These are phyloP conservation scores for Meloidogyne hapla DNA, from an alignment of 1,140 invertebrate genomes.

Conservation along the genomic window DNA sequence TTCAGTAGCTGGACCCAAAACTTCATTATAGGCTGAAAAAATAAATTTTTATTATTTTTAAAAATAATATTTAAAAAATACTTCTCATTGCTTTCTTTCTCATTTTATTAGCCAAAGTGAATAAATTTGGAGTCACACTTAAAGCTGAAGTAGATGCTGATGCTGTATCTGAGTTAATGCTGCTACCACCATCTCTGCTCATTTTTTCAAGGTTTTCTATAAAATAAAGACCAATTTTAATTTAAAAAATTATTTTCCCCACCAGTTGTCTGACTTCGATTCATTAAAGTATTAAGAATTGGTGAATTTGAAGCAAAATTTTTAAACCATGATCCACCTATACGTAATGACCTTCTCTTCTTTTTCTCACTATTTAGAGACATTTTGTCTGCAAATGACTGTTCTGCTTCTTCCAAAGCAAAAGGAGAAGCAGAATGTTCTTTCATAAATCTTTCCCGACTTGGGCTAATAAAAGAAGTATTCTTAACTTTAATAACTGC, in stretches of 20 bases:
- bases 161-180: constrained; percentile 13
- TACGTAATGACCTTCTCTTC: constrained; percentile 24
- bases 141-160: constrained; percentile 7
- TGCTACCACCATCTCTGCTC: constrained; percentile 25
- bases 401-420: constrained; percentile 37
- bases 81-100: constrained; percentile 55
- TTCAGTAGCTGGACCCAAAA: constrained; percentile 36
- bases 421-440: constrained; percentile 50
- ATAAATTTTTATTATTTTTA: constrained; percentile 22
- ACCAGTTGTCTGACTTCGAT: constrained; percentile 53
- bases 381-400: constrained; percentile 19
- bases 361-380: constrained; percentile 26
- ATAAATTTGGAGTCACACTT: constrained; percentile 45
- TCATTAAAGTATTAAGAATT: constrained; percentile 50
- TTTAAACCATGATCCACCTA: constrained; percentile 54
- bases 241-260: neutral
- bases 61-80: constrained; percentile 24
- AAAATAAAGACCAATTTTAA: constrained; percentile 10
- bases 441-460: constrained; percentile 51
- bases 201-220: constrained; percentile 28
- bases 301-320: constrained; percentile 48
- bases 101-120: constrained; percentile 51
- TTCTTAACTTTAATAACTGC: neutral
- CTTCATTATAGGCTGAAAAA: constrained; percentile 50
- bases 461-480: constrained; percentile 51